A percentile compares a stretch with the other conserved stretches of the same genome.
Evolutionary conservation across 2,113 vertebrate species (phyloP).

Genomic region (Lynx canadensis): DNA sequence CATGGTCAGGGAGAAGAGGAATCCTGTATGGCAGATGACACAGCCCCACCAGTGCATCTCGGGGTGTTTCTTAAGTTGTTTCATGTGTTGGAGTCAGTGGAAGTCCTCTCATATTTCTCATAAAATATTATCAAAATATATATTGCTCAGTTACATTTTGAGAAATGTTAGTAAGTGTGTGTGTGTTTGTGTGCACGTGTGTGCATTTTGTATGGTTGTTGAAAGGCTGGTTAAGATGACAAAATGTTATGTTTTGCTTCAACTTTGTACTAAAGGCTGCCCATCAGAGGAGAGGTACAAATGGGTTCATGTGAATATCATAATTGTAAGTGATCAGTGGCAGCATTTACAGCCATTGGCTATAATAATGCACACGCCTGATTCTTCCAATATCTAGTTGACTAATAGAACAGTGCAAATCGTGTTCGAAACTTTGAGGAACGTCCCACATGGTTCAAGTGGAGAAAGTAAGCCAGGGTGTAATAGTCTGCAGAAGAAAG

Average conservation of each 20-base stretch:
- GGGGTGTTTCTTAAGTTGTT: neutral
- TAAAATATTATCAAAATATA: neutral
- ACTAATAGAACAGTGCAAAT: neutral
- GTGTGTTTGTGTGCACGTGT: neutral
- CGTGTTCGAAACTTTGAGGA: neutral
- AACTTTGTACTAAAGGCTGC: neutral
- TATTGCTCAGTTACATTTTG: neutral
- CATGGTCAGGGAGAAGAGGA: neutral
- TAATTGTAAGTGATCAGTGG: neutral
- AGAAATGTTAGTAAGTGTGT: neutral
- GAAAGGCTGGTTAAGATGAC: too few species aligned
- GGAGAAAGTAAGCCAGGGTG: neutral
- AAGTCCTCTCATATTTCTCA: neutral
- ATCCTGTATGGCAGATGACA: accelerated
- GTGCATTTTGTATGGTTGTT: neutral
- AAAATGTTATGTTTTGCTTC: neutral
- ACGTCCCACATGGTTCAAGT: neutral
- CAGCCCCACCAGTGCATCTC: accelerated
- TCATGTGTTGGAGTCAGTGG: neutral
- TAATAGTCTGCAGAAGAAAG: neutral
- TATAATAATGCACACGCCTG: neutral
- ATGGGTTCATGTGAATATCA: neutral
- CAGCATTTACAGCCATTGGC: neutral
- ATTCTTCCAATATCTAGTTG: neutral
- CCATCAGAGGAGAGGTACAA: neutral